Percentiles rank a stretch among this genome's conserved stretches.
Evolutionary conservation across 2,113 vertebrate species (phyloP).

Genomic region (Craseonycteris thonglongyai): DNA sequence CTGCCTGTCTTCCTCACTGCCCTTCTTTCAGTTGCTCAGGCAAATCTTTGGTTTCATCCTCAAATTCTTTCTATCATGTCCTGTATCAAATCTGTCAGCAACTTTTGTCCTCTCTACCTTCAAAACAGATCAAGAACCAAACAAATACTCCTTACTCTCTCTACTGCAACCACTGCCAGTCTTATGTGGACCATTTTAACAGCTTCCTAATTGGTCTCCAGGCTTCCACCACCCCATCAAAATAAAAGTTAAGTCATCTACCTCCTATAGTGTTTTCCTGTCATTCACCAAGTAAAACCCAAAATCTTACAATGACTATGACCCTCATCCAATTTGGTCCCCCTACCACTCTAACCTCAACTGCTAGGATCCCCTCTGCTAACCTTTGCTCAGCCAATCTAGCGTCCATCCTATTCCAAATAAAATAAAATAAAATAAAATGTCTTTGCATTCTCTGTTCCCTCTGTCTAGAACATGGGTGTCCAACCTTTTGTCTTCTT

Average conservation of each 20-base stretch:
- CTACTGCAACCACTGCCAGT: not conserved
- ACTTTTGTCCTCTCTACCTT: not conserved
- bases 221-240: not conserved
- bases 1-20: too few relatives aligned
- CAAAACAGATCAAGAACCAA: not conserved
- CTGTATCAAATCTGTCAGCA: not conserved
- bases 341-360: not conserved
- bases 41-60: not conserved
- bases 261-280: not conserved
- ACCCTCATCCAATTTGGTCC: not conserved
- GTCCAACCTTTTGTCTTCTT: too few relatives aligned
- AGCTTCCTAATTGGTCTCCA: not conserved
- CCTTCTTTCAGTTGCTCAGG: not conserved
- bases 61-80: not conserved
- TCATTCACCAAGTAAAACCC: not conserved
- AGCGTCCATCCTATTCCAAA: not conserved
- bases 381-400: not conserved
- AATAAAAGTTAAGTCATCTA: not conserved
- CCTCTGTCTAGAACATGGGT: not conserved
- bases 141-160: not conserved
- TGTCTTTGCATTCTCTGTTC: not conserved
- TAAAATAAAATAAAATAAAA: too few relatives aligned
- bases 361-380: fast-evolving
- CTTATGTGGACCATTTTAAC: not conserved
- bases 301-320: not conserved